Conservation (phyloP, 2,797 vertebrate genomes). For the Hemitrygon akajei region DNA sequence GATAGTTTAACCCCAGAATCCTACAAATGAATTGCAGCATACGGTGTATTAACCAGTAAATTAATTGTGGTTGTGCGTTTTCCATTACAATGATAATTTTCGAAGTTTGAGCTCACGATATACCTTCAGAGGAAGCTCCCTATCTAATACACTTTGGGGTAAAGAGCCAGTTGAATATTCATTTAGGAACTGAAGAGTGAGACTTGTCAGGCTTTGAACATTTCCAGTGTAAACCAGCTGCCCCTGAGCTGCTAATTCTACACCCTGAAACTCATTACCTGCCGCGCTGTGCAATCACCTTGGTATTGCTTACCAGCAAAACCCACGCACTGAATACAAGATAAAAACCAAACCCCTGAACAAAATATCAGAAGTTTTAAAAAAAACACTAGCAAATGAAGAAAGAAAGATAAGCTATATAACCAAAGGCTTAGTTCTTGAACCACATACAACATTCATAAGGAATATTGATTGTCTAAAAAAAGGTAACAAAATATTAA, state of each 20-base stretch:
- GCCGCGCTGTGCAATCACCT: not conserved
- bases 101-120: not conserved
- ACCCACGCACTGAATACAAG: not conserved
- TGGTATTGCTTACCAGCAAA: not conserved
- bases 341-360: not conserved
- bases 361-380: not conserved
- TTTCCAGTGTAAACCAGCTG: too few species aligned
- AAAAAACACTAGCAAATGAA: not conserved
- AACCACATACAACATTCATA: not conserved
- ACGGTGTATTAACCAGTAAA: not conserved
- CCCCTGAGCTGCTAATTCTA: not conserved
- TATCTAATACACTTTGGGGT: not conserved
- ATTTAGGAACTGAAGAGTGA: not conserved
- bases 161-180: not conserved
- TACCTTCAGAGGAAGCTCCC: not conserved
- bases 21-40: not conserved
- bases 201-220: not conserved
- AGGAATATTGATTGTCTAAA: not conserved
- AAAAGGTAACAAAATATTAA: not conserved
- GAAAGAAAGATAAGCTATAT: not conserved
- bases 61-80: not conserved
- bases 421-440: not conserved
- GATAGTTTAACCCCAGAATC: not conserved
- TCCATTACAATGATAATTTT: not conserved
- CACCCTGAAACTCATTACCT: not conserved